A percentile compares a stretch with the other conserved stretches of the same genome.
These are phyloP conservation scores for Ochlodes sylvanus DNA, from an alignment of 2,888 invertebrate species.

Conservation along the genomic window DNA sequence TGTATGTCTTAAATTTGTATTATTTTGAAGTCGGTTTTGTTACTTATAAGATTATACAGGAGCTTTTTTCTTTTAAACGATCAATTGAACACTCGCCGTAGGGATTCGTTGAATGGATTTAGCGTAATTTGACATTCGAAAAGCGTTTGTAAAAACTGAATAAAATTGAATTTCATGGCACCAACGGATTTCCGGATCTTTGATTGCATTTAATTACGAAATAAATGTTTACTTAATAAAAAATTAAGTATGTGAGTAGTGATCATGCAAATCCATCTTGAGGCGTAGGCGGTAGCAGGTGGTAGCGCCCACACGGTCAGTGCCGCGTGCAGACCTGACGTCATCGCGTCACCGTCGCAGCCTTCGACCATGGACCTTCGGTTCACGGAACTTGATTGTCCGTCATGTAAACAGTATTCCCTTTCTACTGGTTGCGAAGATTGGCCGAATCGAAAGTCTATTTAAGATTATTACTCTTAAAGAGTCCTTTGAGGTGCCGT, in stretches of 20 bases:
- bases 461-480: too few relatives aligned
- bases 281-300: constrained; percentile 70
- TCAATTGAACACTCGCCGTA: too few relatives aligned
- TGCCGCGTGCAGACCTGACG: constrained; percentile 80
- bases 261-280: constrained; percentile 25
- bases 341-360: constrained; percentile 69
- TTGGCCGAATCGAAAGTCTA: neutral
- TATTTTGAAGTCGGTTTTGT: too few relatives aligned
- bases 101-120: too few relatives aligned
- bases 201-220: neutral
- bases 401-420: neutral
- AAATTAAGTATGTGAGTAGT: constrained; percentile 43
- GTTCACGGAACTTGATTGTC: constrained; percentile 50
- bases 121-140: too few relatives aligned
- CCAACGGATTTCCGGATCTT: neutral
- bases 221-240: neutral
- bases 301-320: constrained; percentile 70
- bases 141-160: too few relatives aligned
- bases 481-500: too few relatives aligned
- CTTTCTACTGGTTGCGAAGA: neutral
- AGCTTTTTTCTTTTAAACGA: too few relatives aligned
- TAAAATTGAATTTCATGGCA: too few relatives aligned
- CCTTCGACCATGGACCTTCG: constrained; percentile 64
- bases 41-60: too few relatives aligned
- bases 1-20: too few relatives aligned